Conservation (phyloP, 2,888 invertebrate species). For the Chydorus sphaericus region DNA sequence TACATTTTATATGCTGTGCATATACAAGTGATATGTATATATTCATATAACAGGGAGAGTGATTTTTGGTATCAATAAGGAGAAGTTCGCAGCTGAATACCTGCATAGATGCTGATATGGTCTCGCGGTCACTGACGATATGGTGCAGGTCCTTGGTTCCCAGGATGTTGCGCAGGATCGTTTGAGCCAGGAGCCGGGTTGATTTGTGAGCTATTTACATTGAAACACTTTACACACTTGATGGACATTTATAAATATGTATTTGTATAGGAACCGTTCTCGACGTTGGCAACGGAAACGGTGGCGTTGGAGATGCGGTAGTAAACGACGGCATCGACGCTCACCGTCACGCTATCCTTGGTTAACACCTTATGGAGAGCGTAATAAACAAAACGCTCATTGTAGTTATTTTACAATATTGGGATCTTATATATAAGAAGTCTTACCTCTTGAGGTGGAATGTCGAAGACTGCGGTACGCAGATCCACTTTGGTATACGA, state of each 20-base stretch:
- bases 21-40: too few relatives aligned
- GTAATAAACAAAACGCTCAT: not conserved
- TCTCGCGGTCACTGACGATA: slow-evolving; percentile 89
- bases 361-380: slow-evolving; percentile 65
- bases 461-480: slow-evolving; percentile 87
- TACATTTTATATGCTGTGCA: too few relatives aligned
- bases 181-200: slow-evolving; percentile 45
- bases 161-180: slow-evolving; percentile 86
- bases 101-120: slow-evolving; percentile 56
- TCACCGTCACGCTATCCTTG: slow-evolving; percentile 93
- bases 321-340: slow-evolving; percentile 90
- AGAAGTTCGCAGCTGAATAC: slow-evolving; percentile 19
- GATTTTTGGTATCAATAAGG: not conserved
- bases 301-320: slow-evolving; percentile 67
- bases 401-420: not conserved
- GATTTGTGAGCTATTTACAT: slow-evolving; percentile 31
- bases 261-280: too few relatives aligned
- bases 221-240: too few relatives aligned
- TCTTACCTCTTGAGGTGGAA: slow-evolving; percentile 90
- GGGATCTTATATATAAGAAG: not conserved
- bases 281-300: slow-evolving; percentile 92
- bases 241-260: too few relatives aligned
- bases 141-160: slow-evolving; percentile 91
- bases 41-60: not conserved
- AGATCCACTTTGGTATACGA: slow-evolving; percentile 87